Base-by-base conservation (phyloP, 2,797 vertebrate species). In the Sebastes kiyomatsui region DNA sequence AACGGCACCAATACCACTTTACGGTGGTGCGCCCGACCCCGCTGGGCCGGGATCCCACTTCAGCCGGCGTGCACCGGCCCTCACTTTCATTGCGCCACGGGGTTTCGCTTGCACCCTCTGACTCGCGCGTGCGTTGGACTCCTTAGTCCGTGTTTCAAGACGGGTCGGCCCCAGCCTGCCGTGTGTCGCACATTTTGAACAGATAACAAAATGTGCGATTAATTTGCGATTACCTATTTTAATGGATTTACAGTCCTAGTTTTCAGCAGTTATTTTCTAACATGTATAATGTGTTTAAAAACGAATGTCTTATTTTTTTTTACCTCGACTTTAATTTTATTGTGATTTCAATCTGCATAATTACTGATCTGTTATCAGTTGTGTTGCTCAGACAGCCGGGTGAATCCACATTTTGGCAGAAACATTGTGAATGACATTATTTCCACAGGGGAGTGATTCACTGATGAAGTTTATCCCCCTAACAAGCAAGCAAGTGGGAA, bases 321-420 rank as follows among this genome's bases (percentile, higher is more conserved):
- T 52, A 52, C 49, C 20, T 18, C 2, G 49, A 52, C 49, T 65
- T 76, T 66, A 33, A 58, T 67, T 65, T 64, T 6, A 58, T 42
- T 42, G 58, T 54, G 28, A 54, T 76, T 27, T 60, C 3, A 13
- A 27, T 79, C 38, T 5, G 11, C 49, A 14, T 73, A 70, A 81
- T 77, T 69, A 61, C 82, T 67, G 78, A 78, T 80, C 65, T 82
- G 2, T 22, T 79, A 25, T 81, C 86, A 27, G 72, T 16, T 23
- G 18, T 27, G 55, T 67, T 54, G 7, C 42, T 64, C 49, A 18
- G 72, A 56, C 67, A 14, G 38, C 72, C 77, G 1, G 56, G 16
- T 68, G 64, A 75, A 59, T 68, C 59, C 16, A 7, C 6, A 32
- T 69, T 10, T 61, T 42, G 33, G 75, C 80, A 72, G 59, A 23